Evolutionary conservation across 2,113 vertebrate genomes (phyloP).

Genomic region (Oostethus manadensis): DNA sequence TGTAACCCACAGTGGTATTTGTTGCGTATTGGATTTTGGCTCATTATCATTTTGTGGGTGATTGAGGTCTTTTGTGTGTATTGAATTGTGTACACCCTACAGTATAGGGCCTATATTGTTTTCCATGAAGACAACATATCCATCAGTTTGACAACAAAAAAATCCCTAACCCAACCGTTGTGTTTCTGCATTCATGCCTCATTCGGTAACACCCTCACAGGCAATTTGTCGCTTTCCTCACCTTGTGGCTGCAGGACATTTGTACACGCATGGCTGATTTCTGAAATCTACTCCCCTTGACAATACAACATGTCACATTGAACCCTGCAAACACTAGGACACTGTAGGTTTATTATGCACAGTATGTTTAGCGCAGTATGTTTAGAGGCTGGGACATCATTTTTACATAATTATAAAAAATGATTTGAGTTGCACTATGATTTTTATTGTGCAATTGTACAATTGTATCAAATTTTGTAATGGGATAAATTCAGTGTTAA

Average conservation of each 20-base stretch:
- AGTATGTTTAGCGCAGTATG: neutral
- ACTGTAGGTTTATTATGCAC: neutral
- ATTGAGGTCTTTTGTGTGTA: neutral
- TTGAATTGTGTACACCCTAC: neutral
- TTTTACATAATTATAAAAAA: too few species aligned
- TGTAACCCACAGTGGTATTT: neutral
- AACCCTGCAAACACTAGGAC: slow-evolving; percentile 1
- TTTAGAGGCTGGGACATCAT: neutral
- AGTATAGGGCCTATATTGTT: slow-evolving; percentile 18
- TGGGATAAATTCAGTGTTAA: too few species aligned
- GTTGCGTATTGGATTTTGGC: slow-evolving; percentile 4
- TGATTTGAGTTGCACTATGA: too few species aligned
- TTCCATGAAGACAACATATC: slow-evolving; percentile 19
- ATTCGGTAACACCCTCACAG: slow-evolving; percentile 11
- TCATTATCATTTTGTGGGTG: neutral
- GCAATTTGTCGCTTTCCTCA: slow-evolving; percentile 12
- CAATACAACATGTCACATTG: neutral
- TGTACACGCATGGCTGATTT: slow-evolving; percentile 12
- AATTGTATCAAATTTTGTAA: too few species aligned
- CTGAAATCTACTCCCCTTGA: slow-evolving; percentile 1
- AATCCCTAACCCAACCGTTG: slow-evolving; percentile 4
- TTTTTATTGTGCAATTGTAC: too few species aligned
- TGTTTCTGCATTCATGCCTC: slow-evolving; percentile 24
- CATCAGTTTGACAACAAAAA: slow-evolving; percentile 33
- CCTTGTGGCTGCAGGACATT: slow-evolving; percentile 21